Conservation (phyloP, 2,797 vertebrate genomes). For the Acanthornis magna region DNA sequence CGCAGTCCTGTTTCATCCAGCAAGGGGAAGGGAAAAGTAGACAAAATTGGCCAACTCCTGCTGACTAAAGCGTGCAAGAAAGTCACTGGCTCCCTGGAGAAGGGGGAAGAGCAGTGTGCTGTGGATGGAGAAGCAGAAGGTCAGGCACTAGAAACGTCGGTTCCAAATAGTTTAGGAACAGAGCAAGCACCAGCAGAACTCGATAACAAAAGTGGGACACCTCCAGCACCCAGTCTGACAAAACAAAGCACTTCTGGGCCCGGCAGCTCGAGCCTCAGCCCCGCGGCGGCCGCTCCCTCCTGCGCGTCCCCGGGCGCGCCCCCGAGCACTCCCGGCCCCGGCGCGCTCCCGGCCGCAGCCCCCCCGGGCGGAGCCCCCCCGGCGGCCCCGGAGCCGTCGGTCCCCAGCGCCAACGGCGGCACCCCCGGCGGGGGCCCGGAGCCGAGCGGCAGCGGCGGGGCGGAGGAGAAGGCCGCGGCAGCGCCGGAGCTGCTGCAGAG, state of each 20-base stretch:
- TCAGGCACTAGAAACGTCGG: slow-evolving; percentile 61
- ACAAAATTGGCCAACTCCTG: slow-evolving; percentile 80
- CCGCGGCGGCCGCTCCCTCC: slow-evolving; percentile 26
- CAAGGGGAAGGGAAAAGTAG: slow-evolving; percentile 83
- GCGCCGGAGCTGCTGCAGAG: slow-evolving; percentile 68
- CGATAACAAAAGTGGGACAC: slow-evolving; percentile 65
- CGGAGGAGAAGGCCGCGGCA: slow-evolving; percentile 62
- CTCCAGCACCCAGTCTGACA: slow-evolving; percentile 56
- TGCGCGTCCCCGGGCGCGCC: slow-evolving; percentile 52
- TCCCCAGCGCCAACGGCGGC: slow-evolving; percentile 7
- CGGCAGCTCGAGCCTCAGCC: not conserved
- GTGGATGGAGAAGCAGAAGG: slow-evolving; percentile 74
- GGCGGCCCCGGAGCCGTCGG: not conserved
- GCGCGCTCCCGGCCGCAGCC: slow-evolving; percentile 14
- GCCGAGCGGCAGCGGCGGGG: not conserved
- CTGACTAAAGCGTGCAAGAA: slow-evolving; percentile 77
- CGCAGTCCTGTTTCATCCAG: slow-evolving; percentile 85
- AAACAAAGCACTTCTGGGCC: slow-evolving; percentile 73
- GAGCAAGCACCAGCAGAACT: slow-evolving; percentile 67
- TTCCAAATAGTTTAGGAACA: slow-evolving; percentile 58
- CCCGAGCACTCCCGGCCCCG: slow-evolving; percentile 50
- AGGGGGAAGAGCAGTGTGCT: slow-evolving; percentile 75
- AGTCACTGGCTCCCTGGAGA: slow-evolving; percentile 78
- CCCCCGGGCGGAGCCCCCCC: slow-evolving; percentile 29
- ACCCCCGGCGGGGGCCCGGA: not conserved